Conservation (phyloP, 2,888 invertebrate genomes). For the Congeria kusceri region DNA sequence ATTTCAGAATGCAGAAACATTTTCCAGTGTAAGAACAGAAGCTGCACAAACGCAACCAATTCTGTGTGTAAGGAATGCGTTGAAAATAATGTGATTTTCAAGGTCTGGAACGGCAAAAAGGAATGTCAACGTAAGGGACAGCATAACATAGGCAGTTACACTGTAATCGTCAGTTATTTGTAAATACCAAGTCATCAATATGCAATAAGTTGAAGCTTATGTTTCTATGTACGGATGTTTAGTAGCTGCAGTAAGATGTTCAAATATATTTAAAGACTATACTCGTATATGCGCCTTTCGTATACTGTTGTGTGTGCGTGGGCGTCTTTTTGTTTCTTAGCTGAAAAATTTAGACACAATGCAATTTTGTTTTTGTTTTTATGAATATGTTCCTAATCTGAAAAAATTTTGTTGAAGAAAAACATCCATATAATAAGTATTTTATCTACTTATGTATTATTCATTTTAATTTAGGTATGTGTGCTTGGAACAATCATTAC, state of each 20-base stretch:
- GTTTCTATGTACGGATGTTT: too few relatives aligned
- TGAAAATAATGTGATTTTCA: background rate
- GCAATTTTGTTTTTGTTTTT: background rate
- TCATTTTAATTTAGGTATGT: conserved; percentile 14
- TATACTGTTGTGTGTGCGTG: background rate
- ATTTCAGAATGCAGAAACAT: too few relatives aligned
- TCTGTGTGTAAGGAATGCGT: background rate
- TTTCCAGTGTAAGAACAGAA: background rate
- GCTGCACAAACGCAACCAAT: background rate
- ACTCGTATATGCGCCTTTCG: background rate
- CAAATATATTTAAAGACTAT: background rate
- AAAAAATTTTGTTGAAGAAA: too few relatives aligned
- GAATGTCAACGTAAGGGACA: background rate
- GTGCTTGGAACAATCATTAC: conserved; percentile 33
- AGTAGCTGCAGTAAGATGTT: too few relatives aligned
- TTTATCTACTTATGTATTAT: too few relatives aligned
- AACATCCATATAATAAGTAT: too few relatives aligned
- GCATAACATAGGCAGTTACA: background rate
- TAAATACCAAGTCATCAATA: background rate
- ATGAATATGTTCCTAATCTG: background rate
- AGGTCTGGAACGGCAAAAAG: background rate
- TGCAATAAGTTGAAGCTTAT: too few relatives aligned
- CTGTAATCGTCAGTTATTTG: background rate
- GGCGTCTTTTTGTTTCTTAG: background rate
- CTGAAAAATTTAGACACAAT: background rate